phyloP scores from a whole-genome alignment of 2,797 vertebrate genomes.

The Urophycis tenuis region DNA sequence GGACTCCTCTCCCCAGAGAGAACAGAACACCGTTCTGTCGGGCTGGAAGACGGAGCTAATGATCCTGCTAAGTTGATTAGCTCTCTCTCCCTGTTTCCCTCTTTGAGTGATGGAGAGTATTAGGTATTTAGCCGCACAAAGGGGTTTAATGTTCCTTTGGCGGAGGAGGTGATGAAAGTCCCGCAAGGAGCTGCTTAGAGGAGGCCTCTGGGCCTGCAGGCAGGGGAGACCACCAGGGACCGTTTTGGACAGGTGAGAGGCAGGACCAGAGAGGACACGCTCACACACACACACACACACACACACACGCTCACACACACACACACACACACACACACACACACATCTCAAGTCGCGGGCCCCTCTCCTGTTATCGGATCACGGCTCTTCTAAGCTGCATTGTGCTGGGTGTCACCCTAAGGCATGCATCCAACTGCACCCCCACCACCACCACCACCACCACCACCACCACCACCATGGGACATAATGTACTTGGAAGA shows the following conservation, averaged over 20 bases:
- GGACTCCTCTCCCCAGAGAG: constrained; percentile 29
- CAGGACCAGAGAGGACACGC: constrained; percentile 23
- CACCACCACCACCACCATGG: neutral
- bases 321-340: neutral
- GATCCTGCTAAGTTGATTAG: constrained; percentile 47
- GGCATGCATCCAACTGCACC: constrained; percentile 14
- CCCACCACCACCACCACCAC: neutral
- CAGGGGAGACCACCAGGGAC: constrained; percentile 23
- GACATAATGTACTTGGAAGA: neutral
- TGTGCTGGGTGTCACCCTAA: constrained; percentile 35
- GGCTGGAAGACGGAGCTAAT: constrained; percentile 41
- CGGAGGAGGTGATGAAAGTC: constrained; percentile 60
- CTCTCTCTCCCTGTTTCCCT: constrained; percentile 56
- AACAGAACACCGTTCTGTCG: constrained; percentile 14
- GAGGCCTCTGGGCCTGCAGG: constrained; percentile 16
- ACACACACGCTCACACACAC: constrained; percentile 16
- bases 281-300: constrained; percentile 7
- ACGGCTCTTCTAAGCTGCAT: constrained; percentile 25
- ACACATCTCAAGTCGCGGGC: constrained; percentile 54
- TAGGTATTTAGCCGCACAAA: constrained; percentile 63
- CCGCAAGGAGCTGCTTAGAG: constrained; percentile 41
- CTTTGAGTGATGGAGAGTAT: constrained; percentile 51
- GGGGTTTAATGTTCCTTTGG: constrained; percentile 57
- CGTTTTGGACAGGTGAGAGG: constrained; percentile 48
- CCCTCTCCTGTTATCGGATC: constrained; percentile 52